Percentiles rank a stretch among this genome's conserved stretches.
phyloP scores from a whole-genome alignment of 30 jellyfish, hydroid and myxozoan genomes.

The Turritopsis dohrnii region DNA sequence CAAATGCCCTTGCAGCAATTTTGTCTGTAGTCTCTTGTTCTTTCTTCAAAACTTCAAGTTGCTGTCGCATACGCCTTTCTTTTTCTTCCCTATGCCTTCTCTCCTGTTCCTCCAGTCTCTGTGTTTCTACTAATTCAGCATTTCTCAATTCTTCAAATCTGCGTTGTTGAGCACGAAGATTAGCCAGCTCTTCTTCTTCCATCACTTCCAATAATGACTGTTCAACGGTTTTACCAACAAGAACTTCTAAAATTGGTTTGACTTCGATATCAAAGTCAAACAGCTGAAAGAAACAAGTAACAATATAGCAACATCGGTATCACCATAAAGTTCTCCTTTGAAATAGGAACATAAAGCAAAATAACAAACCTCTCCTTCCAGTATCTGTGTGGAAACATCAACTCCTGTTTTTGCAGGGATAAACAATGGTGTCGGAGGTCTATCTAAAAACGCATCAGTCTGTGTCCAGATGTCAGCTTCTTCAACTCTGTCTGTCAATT shows the following conservation, averaged over 20 bases:
- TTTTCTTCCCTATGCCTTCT: slow-evolving; percentile 94
- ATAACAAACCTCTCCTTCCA: slow-evolving; percentile 81
- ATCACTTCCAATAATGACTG: slow-evolving; percentile 90
- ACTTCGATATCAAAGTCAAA: slow-evolving; percentile 90
- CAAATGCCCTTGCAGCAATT: slow-evolving; percentile 95
- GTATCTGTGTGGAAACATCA: slow-evolving; percentile 86
- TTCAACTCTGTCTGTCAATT: slow-evolving; percentile 90
- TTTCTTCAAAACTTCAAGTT: slow-evolving; percentile 70
- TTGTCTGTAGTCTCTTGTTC: slow-evolving; percentile 74
- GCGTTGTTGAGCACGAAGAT: slow-evolving; percentile 88
- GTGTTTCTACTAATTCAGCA: slow-evolving; percentile 94
- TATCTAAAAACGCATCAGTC: slow-evolving; percentile 88
- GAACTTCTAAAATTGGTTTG: slow-evolving; percentile 89
- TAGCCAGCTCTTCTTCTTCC: slow-evolving; percentile 95
- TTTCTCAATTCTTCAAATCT: slow-evolving; percentile 82
- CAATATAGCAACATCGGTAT: neutral
- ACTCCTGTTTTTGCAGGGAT: slow-evolving; percentile 94
- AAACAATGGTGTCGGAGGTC: slow-evolving; percentile 91
- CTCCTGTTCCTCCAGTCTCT: slow-evolving; percentile 87
- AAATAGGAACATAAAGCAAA: neutral
- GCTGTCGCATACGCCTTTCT: slow-evolving; percentile 90
- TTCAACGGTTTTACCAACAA: slow-evolving; percentile 90
- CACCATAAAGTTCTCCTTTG: neutral
- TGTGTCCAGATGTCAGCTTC: slow-evolving; percentile 91
- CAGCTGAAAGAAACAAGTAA: slow-evolving; percentile 48